Percentiles rank a stretch among this genome's conserved stretches.
Conservation (phyloP, 2,797 vertebrate species). For the Orientallactaga sibirica region DNA sequence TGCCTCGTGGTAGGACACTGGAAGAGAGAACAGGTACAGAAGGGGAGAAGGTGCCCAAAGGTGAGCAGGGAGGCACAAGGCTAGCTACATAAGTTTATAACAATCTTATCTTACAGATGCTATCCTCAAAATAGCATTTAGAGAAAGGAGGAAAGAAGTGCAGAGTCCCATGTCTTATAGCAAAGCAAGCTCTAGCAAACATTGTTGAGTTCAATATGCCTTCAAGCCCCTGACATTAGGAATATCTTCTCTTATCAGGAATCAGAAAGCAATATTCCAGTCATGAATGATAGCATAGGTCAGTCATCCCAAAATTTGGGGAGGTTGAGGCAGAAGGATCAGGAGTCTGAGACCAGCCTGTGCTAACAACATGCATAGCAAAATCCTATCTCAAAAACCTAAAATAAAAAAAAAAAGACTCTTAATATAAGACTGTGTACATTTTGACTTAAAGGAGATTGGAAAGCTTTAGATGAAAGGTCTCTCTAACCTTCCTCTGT, state of each 20-base stretch:
- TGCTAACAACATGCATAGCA: background rate
- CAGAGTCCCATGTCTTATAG: background rate
- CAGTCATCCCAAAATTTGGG: no score
- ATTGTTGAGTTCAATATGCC: no score
- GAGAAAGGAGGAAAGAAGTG: background rate
- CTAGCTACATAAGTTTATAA: background rate
- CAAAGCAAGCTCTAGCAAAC: background rate
- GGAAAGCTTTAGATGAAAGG: background rate
- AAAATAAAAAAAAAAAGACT: background rate
- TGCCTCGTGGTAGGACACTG: background rate
- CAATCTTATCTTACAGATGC: background rate
- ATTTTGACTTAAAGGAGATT: background rate
- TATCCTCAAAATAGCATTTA: background rate
- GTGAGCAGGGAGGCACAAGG: background rate
- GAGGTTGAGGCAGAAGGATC: background rate
- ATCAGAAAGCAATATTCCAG: background rate
- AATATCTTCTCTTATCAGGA: background rate
- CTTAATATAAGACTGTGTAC: background rate
- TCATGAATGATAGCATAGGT: background rate
- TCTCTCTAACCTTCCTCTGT: background rate
- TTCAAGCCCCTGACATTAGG: background rate
- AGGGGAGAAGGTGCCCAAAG: background rate
- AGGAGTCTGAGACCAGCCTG: background rate
- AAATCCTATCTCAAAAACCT: background rate
- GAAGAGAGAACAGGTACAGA: background rate